phyloP scores from a whole-genome alignment of 2,888 invertebrate species.

The Coelopa pilipes region DNA sequence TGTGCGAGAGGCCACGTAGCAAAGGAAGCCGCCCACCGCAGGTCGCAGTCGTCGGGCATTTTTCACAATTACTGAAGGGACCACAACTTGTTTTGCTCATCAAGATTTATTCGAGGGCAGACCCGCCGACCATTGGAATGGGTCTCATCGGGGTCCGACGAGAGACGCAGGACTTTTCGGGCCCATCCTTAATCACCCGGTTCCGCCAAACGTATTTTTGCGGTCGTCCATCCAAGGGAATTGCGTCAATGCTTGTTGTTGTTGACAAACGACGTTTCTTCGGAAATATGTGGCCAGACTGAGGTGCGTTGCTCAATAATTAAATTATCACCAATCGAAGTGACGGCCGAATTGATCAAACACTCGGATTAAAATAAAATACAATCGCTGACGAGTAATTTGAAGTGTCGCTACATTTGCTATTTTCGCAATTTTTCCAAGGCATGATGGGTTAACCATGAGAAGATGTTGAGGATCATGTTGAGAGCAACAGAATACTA shows the following conservation, averaged over 20 bases:
- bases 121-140: too few species aligned
- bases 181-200: not conserved
- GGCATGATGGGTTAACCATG: too few species aligned
- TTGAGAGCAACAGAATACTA: not conserved
- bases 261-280: conserved; percentile 11
- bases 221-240: not conserved
- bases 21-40: not conserved
- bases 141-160: too few species aligned
- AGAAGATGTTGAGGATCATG: not conserved
- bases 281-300: not conserved
- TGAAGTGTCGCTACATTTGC: too few species aligned
- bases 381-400: not conserved
- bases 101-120: too few species aligned
- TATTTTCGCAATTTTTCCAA: too few species aligned
- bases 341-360: conserved; percentile 28
- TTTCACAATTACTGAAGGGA: not conserved
- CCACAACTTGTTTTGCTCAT: too few species aligned
- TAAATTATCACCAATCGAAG: conserved; percentile 28
- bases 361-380: conserved; percentile 8
- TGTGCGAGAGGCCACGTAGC: not conserved
- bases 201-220: conserved; percentile 8
- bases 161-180: too few species aligned
- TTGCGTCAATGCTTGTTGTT: conserved; percentile 13
- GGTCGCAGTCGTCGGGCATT: not conserved
- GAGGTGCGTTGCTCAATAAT: conserved; percentile 34